Percentiles rank a stretch among this genome's conserved stretches.
Conservation (phyloP, 2,888 invertebrate genomes). For the Miltochrista miniata region DNA sequence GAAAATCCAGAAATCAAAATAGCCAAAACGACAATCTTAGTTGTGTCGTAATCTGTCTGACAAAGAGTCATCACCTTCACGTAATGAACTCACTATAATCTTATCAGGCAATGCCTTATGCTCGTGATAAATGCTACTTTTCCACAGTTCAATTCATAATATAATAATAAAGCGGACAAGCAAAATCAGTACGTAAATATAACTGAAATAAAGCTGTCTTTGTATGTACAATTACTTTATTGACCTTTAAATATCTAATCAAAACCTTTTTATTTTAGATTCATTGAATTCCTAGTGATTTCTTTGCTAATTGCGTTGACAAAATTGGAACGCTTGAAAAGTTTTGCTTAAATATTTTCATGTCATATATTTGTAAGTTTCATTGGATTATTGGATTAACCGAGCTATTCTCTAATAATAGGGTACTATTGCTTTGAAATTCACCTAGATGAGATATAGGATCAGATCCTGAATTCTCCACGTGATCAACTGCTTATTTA, state of each 20-base stretch:
- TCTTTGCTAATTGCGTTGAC: too few relatives aligned
- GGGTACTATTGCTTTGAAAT: too few relatives aligned
- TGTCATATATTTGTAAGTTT: too few relatives aligned
- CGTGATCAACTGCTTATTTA: too few relatives aligned
- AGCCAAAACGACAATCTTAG: constrained; percentile 19
- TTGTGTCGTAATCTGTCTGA: constrained; percentile 34
- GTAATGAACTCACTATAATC: constrained; percentile 62
- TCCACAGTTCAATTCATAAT: constrained; percentile 44
- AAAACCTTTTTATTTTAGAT: neutral
- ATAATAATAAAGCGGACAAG: constrained; percentile 37
- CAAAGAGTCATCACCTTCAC: constrained; percentile 68
- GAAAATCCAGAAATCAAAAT: neutral
- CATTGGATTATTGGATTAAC: too few relatives aligned
- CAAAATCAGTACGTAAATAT: constrained; percentile 2
- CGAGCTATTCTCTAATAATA: too few relatives aligned
- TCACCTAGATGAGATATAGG: too few relatives aligned
- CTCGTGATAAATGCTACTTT: constrained; percentile 63
- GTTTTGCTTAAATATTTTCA: too few relatives aligned
- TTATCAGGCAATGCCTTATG: constrained; percentile 66
- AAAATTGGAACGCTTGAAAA: too few relatives aligned
- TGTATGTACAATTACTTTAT: neutral
- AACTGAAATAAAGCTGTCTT: neutral
- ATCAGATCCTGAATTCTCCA: too few relatives aligned
- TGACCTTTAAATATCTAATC: neutral
- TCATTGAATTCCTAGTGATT: too few relatives aligned